These are phyloP conservation scores for Chlorospingus flavigularis DNA, from an alignment of 2,797 vertebrate species.

Conservation along the genomic window DNA sequence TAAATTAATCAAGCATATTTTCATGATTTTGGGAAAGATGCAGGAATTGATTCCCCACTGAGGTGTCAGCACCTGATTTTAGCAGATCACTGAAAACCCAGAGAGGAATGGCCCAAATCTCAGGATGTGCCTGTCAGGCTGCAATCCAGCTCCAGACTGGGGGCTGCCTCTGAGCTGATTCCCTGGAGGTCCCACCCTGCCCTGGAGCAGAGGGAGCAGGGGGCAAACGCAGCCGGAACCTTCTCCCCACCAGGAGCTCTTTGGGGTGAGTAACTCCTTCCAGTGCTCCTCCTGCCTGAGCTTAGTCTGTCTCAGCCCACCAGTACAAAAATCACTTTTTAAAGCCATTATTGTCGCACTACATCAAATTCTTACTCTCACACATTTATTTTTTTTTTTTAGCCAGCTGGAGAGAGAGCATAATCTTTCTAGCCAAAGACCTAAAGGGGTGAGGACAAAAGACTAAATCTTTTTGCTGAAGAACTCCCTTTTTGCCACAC, in stretches of 20 bases:
- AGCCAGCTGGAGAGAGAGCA: constrained; percentile 14
- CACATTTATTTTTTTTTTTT: background rate
- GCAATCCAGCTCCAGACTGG: background rate
- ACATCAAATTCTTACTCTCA: background rate
- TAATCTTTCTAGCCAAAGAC: constrained; percentile 9
- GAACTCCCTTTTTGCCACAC: constrained; percentile 15
- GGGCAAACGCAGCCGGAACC: background rate
- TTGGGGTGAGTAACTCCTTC: background rate
- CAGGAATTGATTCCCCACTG: background rate
- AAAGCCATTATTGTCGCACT: background rate
- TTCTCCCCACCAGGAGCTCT: accelerated
- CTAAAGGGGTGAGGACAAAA: constrained; percentile 31
- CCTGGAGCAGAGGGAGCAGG: background rate
- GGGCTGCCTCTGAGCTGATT: background rate
- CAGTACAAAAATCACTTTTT: background rate
- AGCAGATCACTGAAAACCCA: background rate
- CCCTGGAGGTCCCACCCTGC: background rate
- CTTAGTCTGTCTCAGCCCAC: background rate
- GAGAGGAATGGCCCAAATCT: accelerated
- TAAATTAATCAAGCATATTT: background rate
- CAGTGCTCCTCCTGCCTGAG: background rate
- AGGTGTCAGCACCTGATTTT: background rate
- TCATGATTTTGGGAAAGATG: background rate
- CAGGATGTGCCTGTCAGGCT: background rate
- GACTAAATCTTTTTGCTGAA: background rate